A percentile compares a stretch with the other conserved stretches of the same genome.
These are phyloP conservation scores for Atrichornis clamosus DNA, from an alignment of 2,113 vertebrate species.

Conservation along the genomic window DNA sequence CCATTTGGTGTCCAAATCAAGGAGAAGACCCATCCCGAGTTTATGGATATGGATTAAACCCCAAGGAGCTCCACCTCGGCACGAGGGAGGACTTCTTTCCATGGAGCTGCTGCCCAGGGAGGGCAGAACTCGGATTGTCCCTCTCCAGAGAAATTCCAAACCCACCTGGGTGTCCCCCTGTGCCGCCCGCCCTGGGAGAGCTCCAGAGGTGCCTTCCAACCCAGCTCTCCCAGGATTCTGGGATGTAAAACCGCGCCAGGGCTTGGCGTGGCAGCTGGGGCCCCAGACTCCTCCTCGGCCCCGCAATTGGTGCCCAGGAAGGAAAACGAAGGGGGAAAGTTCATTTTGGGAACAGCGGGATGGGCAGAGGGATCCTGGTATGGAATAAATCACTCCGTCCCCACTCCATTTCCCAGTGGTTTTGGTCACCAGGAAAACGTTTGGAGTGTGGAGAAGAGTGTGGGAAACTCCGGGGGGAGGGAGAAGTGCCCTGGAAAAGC, in stretches of 20 bases:
- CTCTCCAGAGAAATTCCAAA: not conserved
- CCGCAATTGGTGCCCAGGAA: rapidly evolving
- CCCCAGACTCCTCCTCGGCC: not conserved
- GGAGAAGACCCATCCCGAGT: not conserved
- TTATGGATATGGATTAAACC: not conserved
- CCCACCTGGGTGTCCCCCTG: not conserved
- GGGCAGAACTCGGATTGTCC: not conserved
- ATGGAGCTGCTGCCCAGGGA: not conserved
- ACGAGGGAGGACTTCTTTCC: not conserved
- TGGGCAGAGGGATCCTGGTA: not conserved
- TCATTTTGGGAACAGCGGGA: not conserved
- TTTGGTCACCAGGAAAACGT: not conserved
- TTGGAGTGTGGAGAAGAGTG: not conserved
- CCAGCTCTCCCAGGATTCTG: rapidly evolving
- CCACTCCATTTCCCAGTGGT: not conserved
- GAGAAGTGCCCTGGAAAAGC: not conserved
- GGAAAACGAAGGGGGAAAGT: not conserved
- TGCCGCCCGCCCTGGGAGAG: not conserved
- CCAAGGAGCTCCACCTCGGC: not conserved
- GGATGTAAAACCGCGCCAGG: not conserved
- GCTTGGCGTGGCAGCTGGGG: rapidly evolving
- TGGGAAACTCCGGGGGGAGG: not conserved
- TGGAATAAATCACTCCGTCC: not conserved
- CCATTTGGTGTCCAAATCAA: not conserved
- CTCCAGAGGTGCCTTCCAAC: not conserved